These are phyloP conservation scores for Drosophila paulistorum DNA, from an alignment of 1,140 invertebrate species.

Conservation along the genomic window DNA sequence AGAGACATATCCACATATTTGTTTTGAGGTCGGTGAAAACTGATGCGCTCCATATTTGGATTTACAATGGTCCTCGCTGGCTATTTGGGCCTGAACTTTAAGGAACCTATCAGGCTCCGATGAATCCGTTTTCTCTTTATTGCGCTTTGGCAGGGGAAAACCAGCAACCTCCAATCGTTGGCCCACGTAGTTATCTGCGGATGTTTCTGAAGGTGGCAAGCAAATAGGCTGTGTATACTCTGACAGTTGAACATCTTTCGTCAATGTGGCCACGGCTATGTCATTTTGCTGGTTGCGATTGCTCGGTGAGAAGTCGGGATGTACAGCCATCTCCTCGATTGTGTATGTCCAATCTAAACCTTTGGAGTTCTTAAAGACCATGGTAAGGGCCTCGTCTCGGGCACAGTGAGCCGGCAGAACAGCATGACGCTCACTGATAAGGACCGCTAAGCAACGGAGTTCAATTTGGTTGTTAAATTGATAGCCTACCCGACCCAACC, in stretches of 20 bases:
- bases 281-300: constrained; percentile 2
- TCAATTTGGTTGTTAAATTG: background rate
- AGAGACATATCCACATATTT: constrained; percentile 17
- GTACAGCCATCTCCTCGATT: constrained; percentile 13
- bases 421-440: background rate
- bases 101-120: background rate
- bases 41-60: background rate
- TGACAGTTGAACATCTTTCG: background rate
- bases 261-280: constrained; percentile 11
- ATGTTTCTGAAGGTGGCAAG: background rate
- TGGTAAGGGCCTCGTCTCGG: background rate
- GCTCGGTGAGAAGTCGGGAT: background rate
- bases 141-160: background rate
- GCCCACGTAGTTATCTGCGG: background rate
- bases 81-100: background rate
- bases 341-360: background rate
- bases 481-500: constrained; percentile 7
- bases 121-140: background rate
- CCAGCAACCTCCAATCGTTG: constrained; percentile 7
- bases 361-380: constrained; percentile 4
- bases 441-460: background rate
- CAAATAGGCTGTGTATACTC: constrained; percentile 14
- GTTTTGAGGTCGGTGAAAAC: background rate
- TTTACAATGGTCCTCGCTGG: background rate
- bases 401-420: constrained; percentile 13